These are phyloP conservation scores for Apogon talboti DNA, from an alignment of 2,797 vertebrate species.

Conservation along the genomic window DNA sequence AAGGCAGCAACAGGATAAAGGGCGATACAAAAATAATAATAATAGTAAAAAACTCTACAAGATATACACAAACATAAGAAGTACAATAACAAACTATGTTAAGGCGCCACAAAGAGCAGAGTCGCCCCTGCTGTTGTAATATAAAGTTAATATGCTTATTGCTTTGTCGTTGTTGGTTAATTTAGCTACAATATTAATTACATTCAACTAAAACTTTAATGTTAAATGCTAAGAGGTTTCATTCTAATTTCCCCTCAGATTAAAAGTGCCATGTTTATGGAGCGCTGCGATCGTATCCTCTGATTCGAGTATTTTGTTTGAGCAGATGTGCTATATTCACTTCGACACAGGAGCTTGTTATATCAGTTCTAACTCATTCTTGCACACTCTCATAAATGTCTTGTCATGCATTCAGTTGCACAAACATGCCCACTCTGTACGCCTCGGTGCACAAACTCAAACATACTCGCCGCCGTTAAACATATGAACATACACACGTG, in stretches of 20 bases:
- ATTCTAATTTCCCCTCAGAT: conserved; percentile 12
- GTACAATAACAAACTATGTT: too few species aligned
- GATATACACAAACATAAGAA: too few species aligned
- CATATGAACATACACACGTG: conserved; percentile 1
- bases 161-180: too few species aligned
- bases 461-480: conserved; percentile 4
- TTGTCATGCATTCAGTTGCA: conserved; percentile 6
- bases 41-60: too few species aligned
- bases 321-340: conserved; percentile 44
- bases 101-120: neutral
- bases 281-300: conserved; percentile 12
- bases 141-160: conserved; percentile 7
- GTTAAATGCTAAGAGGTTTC: conserved; percentile 3
- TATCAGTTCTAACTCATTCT: conserved; percentile 26
- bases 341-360: conserved; percentile 16
- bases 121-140: neutral
- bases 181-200: conserved; percentile 18
- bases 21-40: too few species aligned
- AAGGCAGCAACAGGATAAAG: too few species aligned
- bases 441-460: conserved; percentile 25
- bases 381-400: conserved; percentile 44
- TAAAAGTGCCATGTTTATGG: conserved; percentile 43
- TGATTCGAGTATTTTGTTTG: conserved; percentile 33
- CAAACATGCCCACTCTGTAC: neutral
- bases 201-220: conserved; percentile 21